A percentile compares a stretch with the other conserved stretches of the same genome.
Evolutionary conservation across 1,140 invertebrate genomes (phyloP).

Genomic region (Brachionus rotundiformis): DNA sequence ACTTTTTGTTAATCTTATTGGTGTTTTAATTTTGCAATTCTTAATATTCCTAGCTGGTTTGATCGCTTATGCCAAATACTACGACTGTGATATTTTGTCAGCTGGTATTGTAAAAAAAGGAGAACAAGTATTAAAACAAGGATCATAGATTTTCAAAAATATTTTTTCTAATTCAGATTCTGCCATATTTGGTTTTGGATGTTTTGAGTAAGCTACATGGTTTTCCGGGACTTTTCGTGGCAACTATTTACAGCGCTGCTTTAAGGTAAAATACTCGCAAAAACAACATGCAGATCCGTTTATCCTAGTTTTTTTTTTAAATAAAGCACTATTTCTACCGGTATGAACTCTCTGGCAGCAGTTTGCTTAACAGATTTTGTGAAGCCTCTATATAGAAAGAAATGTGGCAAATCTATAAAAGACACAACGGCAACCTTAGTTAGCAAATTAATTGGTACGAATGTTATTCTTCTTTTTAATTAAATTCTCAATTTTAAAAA

Average conservation of each 20-base stretch:
- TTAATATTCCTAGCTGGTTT: conserved; percentile 50
- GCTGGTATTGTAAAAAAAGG: background rate
- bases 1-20: conserved; percentile 82
- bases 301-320: too few relatives aligned
- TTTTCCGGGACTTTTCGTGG: conserved; percentile 82
- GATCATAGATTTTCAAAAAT: conserved; percentile 1
- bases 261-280: conserved; percentile 69
- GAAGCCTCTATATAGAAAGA: conserved; percentile 43
- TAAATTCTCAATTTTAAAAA: conserved; percentile 68
- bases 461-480: background rate
- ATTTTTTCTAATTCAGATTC: conserved; percentile 60
- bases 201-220: conserved; percentile 73
- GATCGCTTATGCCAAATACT: conserved; percentile 53
- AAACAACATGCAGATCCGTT: too few relatives aligned
- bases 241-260: conserved; percentile 80
- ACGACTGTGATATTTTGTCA: conserved; percentile 53
- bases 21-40: conserved; percentile 68
- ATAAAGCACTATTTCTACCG: conserved; percentile 82
- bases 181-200: conserved; percentile 80
- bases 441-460: conserved; percentile 2
- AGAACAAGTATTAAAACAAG: conserved; percentile 60
- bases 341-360: conserved; percentile 84
- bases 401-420: background rate
- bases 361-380: conserved; percentile 79
- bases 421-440: background rate